These are phyloP conservation scores for Syngnathus rostellatus DNA, from an alignment of 2,797 vertebrate species.

Conservation along the genomic window DNA sequence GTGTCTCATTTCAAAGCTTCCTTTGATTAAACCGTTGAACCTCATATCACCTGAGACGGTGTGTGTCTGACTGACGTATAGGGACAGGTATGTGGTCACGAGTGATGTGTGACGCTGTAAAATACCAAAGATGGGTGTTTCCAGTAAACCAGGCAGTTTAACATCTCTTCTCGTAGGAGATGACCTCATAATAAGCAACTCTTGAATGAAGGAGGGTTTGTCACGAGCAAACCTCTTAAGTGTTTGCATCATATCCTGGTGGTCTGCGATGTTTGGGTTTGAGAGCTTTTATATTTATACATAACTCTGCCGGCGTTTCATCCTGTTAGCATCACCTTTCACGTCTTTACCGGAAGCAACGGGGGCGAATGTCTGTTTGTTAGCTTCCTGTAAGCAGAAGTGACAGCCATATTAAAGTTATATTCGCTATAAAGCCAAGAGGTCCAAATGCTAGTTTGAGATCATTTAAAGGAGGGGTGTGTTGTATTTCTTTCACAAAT, in stretches of 20 bases:
- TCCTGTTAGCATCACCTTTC: slow-evolving; percentile 34
- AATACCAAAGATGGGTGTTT: slow-evolving; percentile 20
- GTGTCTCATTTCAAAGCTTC: background rate
- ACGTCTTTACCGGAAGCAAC: slow-evolving; percentile 27
- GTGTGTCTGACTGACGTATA: slow-evolving; percentile 20
- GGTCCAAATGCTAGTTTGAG: no score
- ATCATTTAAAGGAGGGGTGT: no score
- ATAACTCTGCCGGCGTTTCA: slow-evolving; percentile 23
- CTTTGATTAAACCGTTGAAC: background rate
- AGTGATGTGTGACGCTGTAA: slow-evolving; percentile 17
- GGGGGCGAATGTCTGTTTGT: background rate
- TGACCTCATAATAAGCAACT: background rate
- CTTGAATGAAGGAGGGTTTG: slow-evolving; percentile 6
- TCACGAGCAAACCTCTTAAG: slow-evolving; percentile 14
- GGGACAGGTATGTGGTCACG: slow-evolving; percentile 48
- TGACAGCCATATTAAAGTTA: background rate
- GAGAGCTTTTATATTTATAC: slow-evolving; percentile 47
- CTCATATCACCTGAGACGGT: slow-evolving; percentile 1
- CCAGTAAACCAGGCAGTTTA: slow-evolving; percentile 25
- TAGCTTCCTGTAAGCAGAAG: background rate
- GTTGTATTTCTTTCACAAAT: no score
- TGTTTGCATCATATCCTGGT: slow-evolving; percentile 31
- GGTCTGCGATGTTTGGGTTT: slow-evolving; percentile 46
- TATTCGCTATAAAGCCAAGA: no score
- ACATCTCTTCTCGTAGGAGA: slow-evolving; percentile 23